phyloP scores from a whole-genome alignment of 2,113 vertebrate species.

The Baryphthengus martii region DNA sequence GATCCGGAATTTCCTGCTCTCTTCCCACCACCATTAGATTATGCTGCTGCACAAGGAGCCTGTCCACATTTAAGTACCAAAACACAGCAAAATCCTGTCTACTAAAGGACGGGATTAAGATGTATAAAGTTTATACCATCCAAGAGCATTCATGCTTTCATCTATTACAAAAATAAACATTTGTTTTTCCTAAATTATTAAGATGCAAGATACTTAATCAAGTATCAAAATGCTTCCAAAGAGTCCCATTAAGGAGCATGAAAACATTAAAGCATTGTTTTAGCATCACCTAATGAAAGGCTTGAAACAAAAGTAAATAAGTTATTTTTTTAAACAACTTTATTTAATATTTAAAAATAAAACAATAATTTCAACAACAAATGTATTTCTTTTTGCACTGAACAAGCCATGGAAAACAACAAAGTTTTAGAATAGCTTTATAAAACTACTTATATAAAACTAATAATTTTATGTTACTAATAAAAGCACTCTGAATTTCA shows the following conservation, averaged over 20 bases:
- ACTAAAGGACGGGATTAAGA: neutral
- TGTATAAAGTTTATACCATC: neutral
- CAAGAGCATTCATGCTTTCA: neutral
- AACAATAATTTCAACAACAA: neutral
- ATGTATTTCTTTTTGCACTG: rapidly evolving
- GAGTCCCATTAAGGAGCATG: neutral
- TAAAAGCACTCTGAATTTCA: slow-evolving; percentile 6
- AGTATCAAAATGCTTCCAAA: neutral
- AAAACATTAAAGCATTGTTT: neutral
- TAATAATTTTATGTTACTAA: neutral
- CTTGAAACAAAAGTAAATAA: neutral
- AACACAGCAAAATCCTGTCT: rapidly evolving
- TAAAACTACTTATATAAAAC: neutral
- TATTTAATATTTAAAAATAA: too few species aligned
- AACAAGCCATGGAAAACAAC: rapidly evolving
- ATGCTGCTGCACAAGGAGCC: neutral
- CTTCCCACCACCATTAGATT: neutral
- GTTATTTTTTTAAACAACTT: neutral
- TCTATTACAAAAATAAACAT: neutral
- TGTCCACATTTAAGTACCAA: neutral
- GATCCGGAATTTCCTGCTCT: neutral
- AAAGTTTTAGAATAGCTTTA: neutral
- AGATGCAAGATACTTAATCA: neutral
- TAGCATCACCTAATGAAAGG: neutral
- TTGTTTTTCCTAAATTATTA: neutral